Base-by-base conservation (phyloP, 1,140 invertebrate genomes). In the Brachionus sp. region DNA sequence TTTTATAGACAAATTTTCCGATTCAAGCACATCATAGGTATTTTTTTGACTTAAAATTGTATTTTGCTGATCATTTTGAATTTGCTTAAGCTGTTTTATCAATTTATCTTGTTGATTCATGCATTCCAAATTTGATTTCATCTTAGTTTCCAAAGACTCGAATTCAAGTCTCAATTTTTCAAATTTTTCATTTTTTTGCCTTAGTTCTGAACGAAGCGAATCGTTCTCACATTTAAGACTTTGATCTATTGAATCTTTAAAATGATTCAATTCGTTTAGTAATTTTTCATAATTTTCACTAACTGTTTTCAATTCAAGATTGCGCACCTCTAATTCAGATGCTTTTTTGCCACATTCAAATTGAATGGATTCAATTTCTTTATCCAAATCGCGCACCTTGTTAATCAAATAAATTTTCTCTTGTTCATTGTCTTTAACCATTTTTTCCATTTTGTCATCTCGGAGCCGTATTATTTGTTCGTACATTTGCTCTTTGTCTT, bases 391-490 rank as follows among this genome's bases (percentile, higher is more conserved):
- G 10, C 10, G 3, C 1, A 75, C 37, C 13, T 46, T 75, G 12
- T 46, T 75, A n/a, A 75, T 9, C 25, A 75, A 50, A 50, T 75
- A 46, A 5, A 46, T 46, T 46, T 75, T 75, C 37, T 75, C 70
- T 12, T 46, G 42, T 46, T 75, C 70, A 29, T 75, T 75, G 19
- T 75, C 70, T 46, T 44, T 46, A 19, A 75, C 42, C 25, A 75
- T 46, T 75, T 75, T 75, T 25, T 75, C 42, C 37, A 75, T 42
- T 75, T 75, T 75, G 33, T 75, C 70, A 46, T 75, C 70, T 75
- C 70, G 12, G 0, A 75, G 42, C 23, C 70, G 16, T 25, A 75
- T 75, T 50, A 75, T 46, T 23, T 75, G 70, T 25, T 75, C 70
- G 16, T 75, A 75, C 70, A 75, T 75, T 75, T 75, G 70, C 33